Base-by-base conservation (phyloP, 1,140 invertebrate genomes). In the Listronotus bonariensis region DNA sequence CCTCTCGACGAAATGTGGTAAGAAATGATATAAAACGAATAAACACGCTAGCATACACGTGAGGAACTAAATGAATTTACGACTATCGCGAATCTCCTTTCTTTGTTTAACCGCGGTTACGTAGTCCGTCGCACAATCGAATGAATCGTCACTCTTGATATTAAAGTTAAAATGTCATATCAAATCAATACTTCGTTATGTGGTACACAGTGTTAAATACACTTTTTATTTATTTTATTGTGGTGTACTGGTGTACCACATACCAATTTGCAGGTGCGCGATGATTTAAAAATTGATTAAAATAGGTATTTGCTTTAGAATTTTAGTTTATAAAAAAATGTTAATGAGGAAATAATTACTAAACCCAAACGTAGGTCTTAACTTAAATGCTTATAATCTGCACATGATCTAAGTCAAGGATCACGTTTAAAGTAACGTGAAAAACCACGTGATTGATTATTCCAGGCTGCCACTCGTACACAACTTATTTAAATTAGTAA, bases 401-500 rank as follows among this genome's bases (percentile, higher is more conserved):
- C 70, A 72, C 72, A 71, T 72, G 72, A 73, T 64, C 54, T 15
- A 48, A 71, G 61, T 66, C 56, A 64, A 55, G 67, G 68, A 70
- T 73, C 72, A 73, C 72, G 72, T 73, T 73, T 68, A 58, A 53
- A 57, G 70, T 72, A 73, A 68, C 72, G 72, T 72, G 72, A 70
- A 65, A 48, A 41, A 64, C 70, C 72, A 73, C 70, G 72, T 73
- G 72, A 73, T 68, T 41, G 26, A 62, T 54, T 62, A 36, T 54
- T 54, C 11, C 34, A 36, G 34, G 34, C 8, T 36, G 11, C 34
- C 8, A 12, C 34, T 36, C 11, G 34, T 36, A 36, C 20, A 26
- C 5, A 26, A 26, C 20, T 4, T 36, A 12, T 36, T 36, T 9
- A 8, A 36, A 36, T 36, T 36, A 36, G 8, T 36, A 12, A 36